Base-by-base conservation (phyloP, 2,888 invertebrate species). In the Andrena bucephala region DNA sequence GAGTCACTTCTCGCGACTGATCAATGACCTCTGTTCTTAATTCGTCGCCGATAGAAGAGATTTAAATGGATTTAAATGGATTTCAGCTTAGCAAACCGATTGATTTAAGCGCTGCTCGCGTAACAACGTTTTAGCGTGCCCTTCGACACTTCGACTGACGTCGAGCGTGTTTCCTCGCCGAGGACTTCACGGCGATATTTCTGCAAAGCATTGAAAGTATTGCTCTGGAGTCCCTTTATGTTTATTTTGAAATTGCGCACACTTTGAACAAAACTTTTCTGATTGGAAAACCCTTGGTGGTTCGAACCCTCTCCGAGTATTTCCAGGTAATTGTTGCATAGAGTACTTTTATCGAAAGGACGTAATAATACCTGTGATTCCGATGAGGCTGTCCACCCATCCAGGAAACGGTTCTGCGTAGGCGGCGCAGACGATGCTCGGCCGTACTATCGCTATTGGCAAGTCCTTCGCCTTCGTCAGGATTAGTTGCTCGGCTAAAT, bases 361-460 rank as follows among this genome's bases (percentile, higher is more conserved):
- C 10, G 24, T 54, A 24, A 20, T 24, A 27, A 33, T 86, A 92
- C 97, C 97, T 87, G 97, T 98, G 7, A 97, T 98, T 10, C 99
- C 99, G 94, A 98, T 99, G 95, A 98, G 97, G 94, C 99, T 99
- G 95, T 99, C 99, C 89, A 99, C 97, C 99, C 99, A 99, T 70
- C 98, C 98, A 93, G 97, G 96, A 78, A 97, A 96, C 8, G 97
- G 97, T 94, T 97, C 97, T 90, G 96, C 96, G 89, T 96, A 95
- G 6, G 97, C 97, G 50, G 97, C 96, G 0, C 96, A 96, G 2
- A 97, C 96, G 93, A 99, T 99, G 83, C 99, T 99, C 74, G 99
- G 99, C 93, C 99, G 95, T 71, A 99, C 98, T 91, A 99, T 98
- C 69, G 98, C 97, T 52, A 99, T 96, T 13, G 99, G 99, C 77